These are phyloP conservation scores for Cynopterus brachyotis DNA, from an alignment of 2,113 vertebrate species.

Conservation along the genomic window DNA sequence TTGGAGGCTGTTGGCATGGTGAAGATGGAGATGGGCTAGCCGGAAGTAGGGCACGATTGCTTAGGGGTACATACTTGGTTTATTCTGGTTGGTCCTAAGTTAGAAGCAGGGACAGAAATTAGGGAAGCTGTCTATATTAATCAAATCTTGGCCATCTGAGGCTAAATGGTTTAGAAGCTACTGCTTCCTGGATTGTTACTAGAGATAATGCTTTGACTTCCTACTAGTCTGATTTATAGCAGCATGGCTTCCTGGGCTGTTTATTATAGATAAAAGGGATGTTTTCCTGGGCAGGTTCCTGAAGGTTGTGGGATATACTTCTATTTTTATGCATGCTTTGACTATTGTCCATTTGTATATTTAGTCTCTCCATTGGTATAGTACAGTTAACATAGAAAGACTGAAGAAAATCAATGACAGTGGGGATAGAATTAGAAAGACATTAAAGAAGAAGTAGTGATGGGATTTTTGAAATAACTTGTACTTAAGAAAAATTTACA, in stretches of 20 bases:
- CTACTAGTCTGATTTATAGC: neutral
- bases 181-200: neutral
- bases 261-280: neutral
- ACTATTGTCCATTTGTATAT: neutral
- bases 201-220: neutral
- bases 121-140: neutral
- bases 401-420: neutral
- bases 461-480: neutral
- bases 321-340: neutral
- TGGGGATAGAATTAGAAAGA: neutral
- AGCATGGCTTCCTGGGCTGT: neutral
- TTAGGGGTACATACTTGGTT: neutral
- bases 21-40: neutral
- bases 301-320: neutral
- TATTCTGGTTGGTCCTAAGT: neutral
- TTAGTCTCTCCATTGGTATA: neutral
- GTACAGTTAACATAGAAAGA: neutral
- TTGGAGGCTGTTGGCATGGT: neutral
- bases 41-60: neutral
- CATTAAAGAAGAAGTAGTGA: neutral
- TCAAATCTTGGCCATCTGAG: neutral
- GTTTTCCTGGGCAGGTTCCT: neutral
- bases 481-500: neutral
- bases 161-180: neutral
- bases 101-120: neutral